Evolutionary conservation across 2,888 invertebrate species (phyloP).

Genomic region (Opisthograptis luteolata): DNA sequence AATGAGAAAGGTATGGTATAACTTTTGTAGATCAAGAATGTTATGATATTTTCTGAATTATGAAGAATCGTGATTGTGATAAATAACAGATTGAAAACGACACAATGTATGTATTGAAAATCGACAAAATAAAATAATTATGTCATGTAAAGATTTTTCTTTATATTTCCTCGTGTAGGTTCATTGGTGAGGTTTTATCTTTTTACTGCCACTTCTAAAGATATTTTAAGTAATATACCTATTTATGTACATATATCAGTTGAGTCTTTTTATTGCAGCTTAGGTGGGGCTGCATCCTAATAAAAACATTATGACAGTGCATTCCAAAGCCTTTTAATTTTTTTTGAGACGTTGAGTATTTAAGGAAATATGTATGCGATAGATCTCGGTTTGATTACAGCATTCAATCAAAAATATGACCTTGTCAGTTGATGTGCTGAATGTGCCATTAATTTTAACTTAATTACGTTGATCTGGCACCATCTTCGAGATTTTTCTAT

Average conservation of each 20-base stretch:
- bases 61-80: background rate
- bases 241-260: slow-evolving; percentile 17
- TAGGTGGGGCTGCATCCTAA: slow-evolving; percentile 28
- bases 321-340: too few species aligned
- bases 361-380: too few species aligned
- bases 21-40: background rate
- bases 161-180: slow-evolving; percentile 20
- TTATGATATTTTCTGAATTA: background rate
- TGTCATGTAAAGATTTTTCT: slow-evolving; percentile 12
- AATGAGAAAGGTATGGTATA: background rate
- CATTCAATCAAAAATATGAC: too few species aligned
- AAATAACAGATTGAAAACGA: background rate
- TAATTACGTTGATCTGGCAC: too few species aligned
- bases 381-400: too few species aligned
- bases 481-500: too few species aligned
- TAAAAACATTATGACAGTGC: slow-evolving; percentile 12
- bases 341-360: too few species aligned
- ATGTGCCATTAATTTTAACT: too few species aligned
- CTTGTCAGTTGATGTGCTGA: too few species aligned
- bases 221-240: slow-evolving; percentile 5
- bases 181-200: slow-evolving; percentile 19
- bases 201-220: slow-evolving; percentile 11
- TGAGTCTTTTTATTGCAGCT: slow-evolving; percentile 30
- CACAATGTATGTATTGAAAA: background rate
- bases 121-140: slow-evolving; percentile 17